Percentiles rank a stretch among this genome's conserved stretches.
These are phyloP conservation scores for Allolobophora icterica DNA, from an alignment of 2,888 invertebrate species.

Conservation along the genomic window DNA sequence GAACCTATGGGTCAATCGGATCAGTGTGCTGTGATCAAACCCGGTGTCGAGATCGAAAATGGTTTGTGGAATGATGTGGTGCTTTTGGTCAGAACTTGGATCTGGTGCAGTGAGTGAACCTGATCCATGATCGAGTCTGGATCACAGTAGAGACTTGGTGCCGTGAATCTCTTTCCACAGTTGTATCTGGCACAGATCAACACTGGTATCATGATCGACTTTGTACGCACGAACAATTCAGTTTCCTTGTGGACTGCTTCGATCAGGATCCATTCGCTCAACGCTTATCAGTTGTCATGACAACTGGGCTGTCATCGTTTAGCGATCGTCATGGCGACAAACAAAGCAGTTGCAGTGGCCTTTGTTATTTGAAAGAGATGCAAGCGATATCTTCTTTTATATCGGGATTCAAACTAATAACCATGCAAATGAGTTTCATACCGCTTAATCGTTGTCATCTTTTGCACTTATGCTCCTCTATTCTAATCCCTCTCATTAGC, in stretches of 20 bases:
- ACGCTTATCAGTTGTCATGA: background rate
- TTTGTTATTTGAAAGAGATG: background rate
- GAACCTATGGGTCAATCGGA: background rate
- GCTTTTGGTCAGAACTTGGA: background rate
- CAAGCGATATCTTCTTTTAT: background rate
- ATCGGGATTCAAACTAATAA: background rate
- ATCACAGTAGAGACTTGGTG: background rate
- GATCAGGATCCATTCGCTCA: constrained; percentile 3
- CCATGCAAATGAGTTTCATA: background rate
- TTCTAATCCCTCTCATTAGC: background rate
- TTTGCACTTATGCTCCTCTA: background rate
- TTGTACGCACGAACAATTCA: background rate
- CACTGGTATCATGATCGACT: background rate
- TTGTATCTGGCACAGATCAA: background rate
- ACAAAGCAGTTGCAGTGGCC: constrained; percentile 5
- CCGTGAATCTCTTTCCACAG: background rate
- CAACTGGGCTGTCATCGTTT: background rate
- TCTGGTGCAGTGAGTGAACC: background rate
- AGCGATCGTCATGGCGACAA: background rate
- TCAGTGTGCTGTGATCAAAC: background rate
- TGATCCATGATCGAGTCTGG: background rate
- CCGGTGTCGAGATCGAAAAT: background rate
- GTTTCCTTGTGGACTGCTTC: background rate
- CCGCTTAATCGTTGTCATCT: background rate
- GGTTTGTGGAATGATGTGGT: background rate